Evolutionary conservation across 2,888 invertebrate species (phyloP).

Genomic region (Eustalomyia histrio): DNA sequence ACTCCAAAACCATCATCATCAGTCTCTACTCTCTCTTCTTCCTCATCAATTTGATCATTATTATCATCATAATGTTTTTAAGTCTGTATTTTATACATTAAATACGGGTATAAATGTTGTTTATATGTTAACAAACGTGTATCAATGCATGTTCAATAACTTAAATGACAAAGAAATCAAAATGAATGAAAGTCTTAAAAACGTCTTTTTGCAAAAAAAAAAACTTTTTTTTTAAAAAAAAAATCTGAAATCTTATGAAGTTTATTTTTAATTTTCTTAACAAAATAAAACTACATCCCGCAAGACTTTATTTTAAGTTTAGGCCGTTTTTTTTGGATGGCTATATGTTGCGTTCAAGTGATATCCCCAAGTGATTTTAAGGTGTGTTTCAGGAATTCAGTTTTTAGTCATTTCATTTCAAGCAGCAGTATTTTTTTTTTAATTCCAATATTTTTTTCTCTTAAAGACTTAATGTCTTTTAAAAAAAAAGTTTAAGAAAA

Average conservation of each 20-base stretch:
- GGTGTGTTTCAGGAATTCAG: slow-evolving; percentile 69
- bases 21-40: neutral
- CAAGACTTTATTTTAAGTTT: slow-evolving; percentile 55
- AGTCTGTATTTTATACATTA: slow-evolving; percentile 52
- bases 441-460: slow-evolving; percentile 62
- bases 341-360: slow-evolving; percentile 46
- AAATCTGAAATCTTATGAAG: slow-evolving; percentile 48
- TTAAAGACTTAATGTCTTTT: slow-evolving; percentile 65
- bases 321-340: slow-evolving; percentile 28
- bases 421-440: slow-evolving; percentile 51
- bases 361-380: slow-evolving; percentile 69
- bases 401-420: slow-evolving; percentile 60
- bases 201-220: slow-evolving; percentile 3
- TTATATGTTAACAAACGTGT: slow-evolving; percentile 71
- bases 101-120: slow-evolving; percentile 66
- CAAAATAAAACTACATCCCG: slow-evolving; percentile 53
- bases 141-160: slow-evolving; percentile 78
- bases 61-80: slow-evolving; percentile 13
- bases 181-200: slow-evolving; percentile 66
- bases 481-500: slow-evolving; percentile 37
- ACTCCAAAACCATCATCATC: slow-evolving; percentile 2
- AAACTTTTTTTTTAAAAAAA: neutral
- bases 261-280: slow-evolving; percentile 65
- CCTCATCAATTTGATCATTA: neutral
- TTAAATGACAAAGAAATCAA: slow-evolving; percentile 66